Percentiles rank a stretch among this genome's conserved stretches.
Conservation (phyloP, 92 coral and sea anemone genomes). For the Micromussa lordhowensis region DNA sequence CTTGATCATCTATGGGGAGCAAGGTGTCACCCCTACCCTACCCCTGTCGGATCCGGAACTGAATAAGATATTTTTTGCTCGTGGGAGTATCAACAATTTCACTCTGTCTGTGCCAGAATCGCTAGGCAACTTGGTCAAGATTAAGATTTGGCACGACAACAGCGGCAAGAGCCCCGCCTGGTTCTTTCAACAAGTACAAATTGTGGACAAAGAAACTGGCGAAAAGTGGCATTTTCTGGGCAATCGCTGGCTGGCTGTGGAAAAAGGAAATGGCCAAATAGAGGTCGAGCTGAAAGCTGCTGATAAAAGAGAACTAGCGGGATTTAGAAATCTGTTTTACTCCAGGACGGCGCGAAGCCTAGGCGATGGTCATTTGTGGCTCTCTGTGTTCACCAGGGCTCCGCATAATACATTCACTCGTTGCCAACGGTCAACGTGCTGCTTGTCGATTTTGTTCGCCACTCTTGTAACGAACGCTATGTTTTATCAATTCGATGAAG, state of each 20-base stretch:
- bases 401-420: conserved; percentile 91
- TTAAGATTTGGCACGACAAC: conserved; percentile 89
- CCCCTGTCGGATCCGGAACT: conserved; percentile 73
- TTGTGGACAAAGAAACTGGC: conserved; percentile 63
- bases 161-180: conserved; percentile 85
- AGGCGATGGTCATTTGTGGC: conserved; percentile 92
- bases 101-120: conserved; percentile 75
- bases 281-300: conserved; percentile 74
- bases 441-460: conserved; percentile 87
- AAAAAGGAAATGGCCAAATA: conserved; percentile 76
- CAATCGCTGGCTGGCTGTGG: conserved; percentile 92
- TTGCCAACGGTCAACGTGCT: conserved; percentile 85
- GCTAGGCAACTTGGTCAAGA: conserved; percentile 72
- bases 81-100: conserved; percentile 87
- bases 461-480: conserved; percentile 92
- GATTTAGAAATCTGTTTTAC: conserved; percentile 83
- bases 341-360: conserved; percentile 78
- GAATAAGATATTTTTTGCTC: conserved; percentile 77
- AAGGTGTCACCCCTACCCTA: conserved; percentile 69
- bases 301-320: conserved; percentile 79
- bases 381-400: conserved; percentile 87
- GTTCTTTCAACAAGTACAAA: conserved; percentile 79
- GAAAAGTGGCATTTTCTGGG: conserved; percentile 77
- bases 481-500: conserved; percentile 88
- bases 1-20: conserved; percentile 78